Base-by-base conservation (phyloP, 2,888 invertebrate genomes). In the Tipula unca region DNA sequence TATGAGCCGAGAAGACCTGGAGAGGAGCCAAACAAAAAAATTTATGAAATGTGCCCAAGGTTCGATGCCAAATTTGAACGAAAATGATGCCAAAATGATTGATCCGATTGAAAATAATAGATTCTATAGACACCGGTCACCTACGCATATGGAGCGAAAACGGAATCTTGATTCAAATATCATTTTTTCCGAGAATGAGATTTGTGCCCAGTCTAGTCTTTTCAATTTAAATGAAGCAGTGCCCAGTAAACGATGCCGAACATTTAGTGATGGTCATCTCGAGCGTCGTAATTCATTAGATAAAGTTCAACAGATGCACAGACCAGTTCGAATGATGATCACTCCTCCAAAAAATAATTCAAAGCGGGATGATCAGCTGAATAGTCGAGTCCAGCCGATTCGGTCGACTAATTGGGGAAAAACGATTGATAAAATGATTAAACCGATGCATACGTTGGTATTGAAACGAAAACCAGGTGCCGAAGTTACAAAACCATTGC, bases 61-160 rank as follows among this genome's bases (percentile, higher is more conserved):
- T 0, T 91, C 91, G 0, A 89, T 91, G 90, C 91, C 91, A 13
- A 91, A 91, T 88, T 88, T 91, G 0, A 90, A 90, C 87, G 90
- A 91, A 86, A 89, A 90, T 87, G 90, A 90, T 86, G 89, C 90
- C 88, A 88, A 89, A 82, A 87, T 88, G n/a, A 88, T 90, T 29
- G 89, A 89, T 42, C 90, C 90, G 5, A 90, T 91, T 54, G 91
- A 91, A 85, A 89, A 90, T 86, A 91, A 91, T 88, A 90, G 91
- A 1, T 91, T 91, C 87, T 91, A 85, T 85, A 20, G 3, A 4
- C 32, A 2, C 14, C 29, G 36, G 13, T 32, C 32, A 20, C n/a
- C 6, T 10, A 8, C 32, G 3, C 4, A 83, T 14, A 4, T n/a
- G 5, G 32, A 32, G 3, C 32, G 29, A n/a, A 13, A 84, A 36